These are phyloP conservation scores for Drosophila bocki DNA, from an alignment of 1,140 invertebrate genomes.

Conservation along the genomic window DNA sequence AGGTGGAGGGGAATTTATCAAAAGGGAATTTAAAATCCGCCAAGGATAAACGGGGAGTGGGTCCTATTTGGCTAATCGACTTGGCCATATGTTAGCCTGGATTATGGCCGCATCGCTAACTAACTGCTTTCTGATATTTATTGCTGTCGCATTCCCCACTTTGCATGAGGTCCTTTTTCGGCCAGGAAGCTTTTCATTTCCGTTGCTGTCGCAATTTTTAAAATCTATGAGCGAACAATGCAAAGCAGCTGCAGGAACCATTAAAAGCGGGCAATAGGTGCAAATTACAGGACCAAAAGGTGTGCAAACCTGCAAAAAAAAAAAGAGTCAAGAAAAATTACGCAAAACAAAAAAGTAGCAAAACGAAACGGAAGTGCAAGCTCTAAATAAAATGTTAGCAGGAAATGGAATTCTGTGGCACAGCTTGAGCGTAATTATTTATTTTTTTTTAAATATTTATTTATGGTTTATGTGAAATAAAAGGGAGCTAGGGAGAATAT, in stretches of 20 bases:
- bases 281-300: constrained; percentile 65
- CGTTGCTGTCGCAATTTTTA: constrained; percentile 75
- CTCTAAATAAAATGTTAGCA: constrained; percentile 44
- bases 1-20: not conserved
- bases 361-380: constrained; percentile 42
- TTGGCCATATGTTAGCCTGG: constrained; percentile 74
- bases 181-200: constrained; percentile 78
- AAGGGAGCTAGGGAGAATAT: not conserved
- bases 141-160: constrained; percentile 46
- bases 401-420: constrained; percentile 56
- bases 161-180: constrained; percentile 38
- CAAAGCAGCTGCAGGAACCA: constrained; percentile 57
- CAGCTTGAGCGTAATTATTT: constrained; percentile 24
- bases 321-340: not conserved
- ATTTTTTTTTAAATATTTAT: constrained; percentile 6
- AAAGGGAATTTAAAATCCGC: constrained; percentile 1
- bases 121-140: constrained; percentile 65
- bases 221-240: constrained; percentile 81
- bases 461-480: not conserved
- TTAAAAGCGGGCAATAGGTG: constrained; percentile 76
- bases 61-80: constrained; percentile 53
- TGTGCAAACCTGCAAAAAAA: not conserved
- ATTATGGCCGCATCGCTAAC: constrained; percentile 48
- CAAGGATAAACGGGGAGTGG: not conserved
- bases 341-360: constrained; percentile 7